A percentile compares a stretch with the other conserved stretches of the same genome.
phyloP scores from a whole-genome alignment of 2,113 vertebrate species.

The Sebastes schlegelii region DNA sequence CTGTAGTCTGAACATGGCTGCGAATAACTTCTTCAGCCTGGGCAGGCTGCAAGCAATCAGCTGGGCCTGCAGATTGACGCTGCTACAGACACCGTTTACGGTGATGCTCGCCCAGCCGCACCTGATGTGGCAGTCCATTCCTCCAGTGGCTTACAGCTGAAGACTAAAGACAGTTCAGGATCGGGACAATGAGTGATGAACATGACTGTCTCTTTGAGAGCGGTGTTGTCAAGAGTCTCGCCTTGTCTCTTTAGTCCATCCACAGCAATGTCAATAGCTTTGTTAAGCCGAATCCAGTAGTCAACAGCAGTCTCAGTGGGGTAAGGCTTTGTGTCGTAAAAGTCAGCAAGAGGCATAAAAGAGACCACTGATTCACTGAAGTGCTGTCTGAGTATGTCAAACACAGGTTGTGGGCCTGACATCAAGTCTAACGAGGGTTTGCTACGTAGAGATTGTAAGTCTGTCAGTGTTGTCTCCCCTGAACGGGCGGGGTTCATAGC shows the following conservation, averaged over 20 bases:
- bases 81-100: neutral
- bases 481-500: no score
- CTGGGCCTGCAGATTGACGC: neutral
- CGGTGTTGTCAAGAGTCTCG: neutral
- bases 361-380: slow-evolving; percentile 28
- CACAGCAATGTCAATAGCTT: neutral
- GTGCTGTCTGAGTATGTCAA: slow-evolving; percentile 30
- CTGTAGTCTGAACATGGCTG: neutral
- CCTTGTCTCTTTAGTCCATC: slow-evolving; percentile 3
- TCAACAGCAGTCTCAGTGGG: slow-evolving; percentile 20
- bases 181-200: slow-evolving; percentile 15
- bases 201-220: slow-evolving; percentile 3
- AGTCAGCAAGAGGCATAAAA: slow-evolving; percentile 25
- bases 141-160: neutral
- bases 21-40: neutral
- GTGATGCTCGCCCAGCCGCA: neutral
- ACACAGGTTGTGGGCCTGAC: neutral
- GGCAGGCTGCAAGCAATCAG: neutral
- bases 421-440: no score
- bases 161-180: neutral
- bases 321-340: slow-evolving; percentile 15
- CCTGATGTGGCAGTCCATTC: neutral
- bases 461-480: no score
- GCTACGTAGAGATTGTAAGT: no score
- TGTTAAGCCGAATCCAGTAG: slow-evolving; percentile 33